Evolutionary conservation across 2,797 vertebrate species (phyloP), one percentile per base, ranked within the genome.

Genomic region (Coreius guichenoti): DNA sequence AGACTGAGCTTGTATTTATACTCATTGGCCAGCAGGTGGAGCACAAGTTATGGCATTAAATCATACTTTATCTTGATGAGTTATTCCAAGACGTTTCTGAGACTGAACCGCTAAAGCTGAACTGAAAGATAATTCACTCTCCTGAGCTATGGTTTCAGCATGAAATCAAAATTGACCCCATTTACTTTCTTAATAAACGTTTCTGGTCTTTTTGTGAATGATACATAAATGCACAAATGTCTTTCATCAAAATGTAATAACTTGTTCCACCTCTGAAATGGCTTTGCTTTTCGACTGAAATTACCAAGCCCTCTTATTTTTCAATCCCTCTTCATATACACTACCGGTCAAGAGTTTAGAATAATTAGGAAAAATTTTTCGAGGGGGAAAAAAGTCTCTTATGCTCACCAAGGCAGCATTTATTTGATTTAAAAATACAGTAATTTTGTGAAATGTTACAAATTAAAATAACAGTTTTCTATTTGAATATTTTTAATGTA

Each of bases 1-100:
- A 47, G 31, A 23, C 4, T 73, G 9, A 54, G 13, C 72, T 36
- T 92, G 91, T 88, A 76, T 76, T 92, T 51, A 68, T 80, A 23
- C 26, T 2, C 13, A 61, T 75, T 65, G 51, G 5, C 93, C 95
- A 94, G 93, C 92, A 94, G 94, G 94, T 93, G 95, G 95, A 89
- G 94, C 94, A 94, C 93, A 92, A 89, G 90, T 87, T 94, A 91
- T 91, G 83, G 91, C 90, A 29, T 61, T n/a, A 77, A 91, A 91
- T 39, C 49, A 29, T 63, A 75, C 26, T 43, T 70, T 68, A 26
- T 26, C 17, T 81, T 69, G 31, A 81, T 31, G 31, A 56, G 56
- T 54, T 43, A 76, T 29, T 69, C 31, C 82, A 39, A 77, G 5
- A 16, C 26, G 75, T 58, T 56, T 49, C 58, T 54, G 47, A 51